These are phyloP conservation scores for Papilio polytes DNA, from an alignment of 1,140 invertebrate species.

Conservation along the genomic window DNA sequence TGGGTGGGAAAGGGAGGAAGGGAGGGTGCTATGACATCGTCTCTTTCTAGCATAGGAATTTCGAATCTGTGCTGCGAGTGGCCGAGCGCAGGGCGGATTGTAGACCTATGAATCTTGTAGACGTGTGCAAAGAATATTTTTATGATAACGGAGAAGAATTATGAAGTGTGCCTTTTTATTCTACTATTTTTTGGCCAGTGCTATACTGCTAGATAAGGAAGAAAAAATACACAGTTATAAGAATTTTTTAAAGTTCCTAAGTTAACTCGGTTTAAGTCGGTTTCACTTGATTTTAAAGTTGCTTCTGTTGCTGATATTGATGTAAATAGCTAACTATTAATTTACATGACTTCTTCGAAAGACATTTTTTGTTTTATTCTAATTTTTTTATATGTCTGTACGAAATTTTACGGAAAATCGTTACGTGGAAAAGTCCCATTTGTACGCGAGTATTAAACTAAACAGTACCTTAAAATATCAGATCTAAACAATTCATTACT, in stretches of 20 bases:
- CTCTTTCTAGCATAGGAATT: conserved; percentile 53
- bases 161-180: neutral
- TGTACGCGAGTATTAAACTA: neutral
- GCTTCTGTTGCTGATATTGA: no score
- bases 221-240: no score
- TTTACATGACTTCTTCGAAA: no score
- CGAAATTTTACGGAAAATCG: no score
- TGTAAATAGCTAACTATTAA: no score
- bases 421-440: no score
- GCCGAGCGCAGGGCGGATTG: conserved; percentile 53
- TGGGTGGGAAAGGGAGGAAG: conserved; percentile 51
- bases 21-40: conserved; percentile 42
- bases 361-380: no score
- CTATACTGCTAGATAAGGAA: no score
- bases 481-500: conserved; percentile 35
- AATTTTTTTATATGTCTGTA: neutral
- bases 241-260: no score
- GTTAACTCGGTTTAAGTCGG: no score
- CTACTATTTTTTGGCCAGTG: no score
- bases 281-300: no score
- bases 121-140: conserved; percentile 33
- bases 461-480: neutral
- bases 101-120: conserved; percentile 47
- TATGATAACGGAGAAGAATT: neutral
- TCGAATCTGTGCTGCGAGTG: conserved; percentile 64